Evolutionary conservation across 2,888 invertebrate genomes (phyloP).

Genomic region (Agrotis clavis): DNA sequence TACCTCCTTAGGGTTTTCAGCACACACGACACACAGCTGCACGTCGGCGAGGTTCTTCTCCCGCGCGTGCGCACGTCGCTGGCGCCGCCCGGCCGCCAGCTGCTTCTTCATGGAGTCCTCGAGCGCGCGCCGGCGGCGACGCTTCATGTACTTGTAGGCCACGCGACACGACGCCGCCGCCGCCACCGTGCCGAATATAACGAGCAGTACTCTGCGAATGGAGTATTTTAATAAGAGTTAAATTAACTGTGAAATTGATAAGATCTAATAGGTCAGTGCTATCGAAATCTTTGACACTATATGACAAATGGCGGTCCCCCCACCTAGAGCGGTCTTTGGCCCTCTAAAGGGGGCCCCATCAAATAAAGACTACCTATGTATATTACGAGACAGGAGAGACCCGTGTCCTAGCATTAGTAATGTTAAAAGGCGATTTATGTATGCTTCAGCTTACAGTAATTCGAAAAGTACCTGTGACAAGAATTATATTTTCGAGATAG

Average conservation of each 20-base stretch:
- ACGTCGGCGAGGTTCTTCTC: constrained; percentile 92
- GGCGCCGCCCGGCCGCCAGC: constrained; percentile 92
- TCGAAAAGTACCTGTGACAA: no score
- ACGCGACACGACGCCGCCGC: constrained; percentile 89
- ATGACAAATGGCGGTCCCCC: no score
- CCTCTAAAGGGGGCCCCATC: no score
- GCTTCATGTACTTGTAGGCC: constrained; percentile 87
- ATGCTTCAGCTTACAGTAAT: no score
- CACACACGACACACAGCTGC: constrained; percentile 96
- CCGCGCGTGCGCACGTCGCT: constrained; percentile 92
- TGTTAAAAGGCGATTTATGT: no score
- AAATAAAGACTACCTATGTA: no score
- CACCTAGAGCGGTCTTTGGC: no score
- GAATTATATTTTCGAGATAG: no score
- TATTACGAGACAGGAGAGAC: no score
- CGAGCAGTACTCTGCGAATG: constrained; percentile 86
- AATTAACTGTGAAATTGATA: background rate
- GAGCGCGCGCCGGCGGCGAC: constrained; percentile 87
- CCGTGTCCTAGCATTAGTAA: no score
- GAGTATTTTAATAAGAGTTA: background rate
- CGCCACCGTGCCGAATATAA: constrained; percentile 91
- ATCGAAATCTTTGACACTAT: no score
- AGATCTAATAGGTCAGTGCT: no score
- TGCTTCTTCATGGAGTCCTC: constrained; percentile 92
- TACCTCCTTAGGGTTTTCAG: constrained; percentile 95